Evolutionary conservation across 2,888 invertebrate genomes (phyloP), one percentile per base, ranked within the genome.

Genomic region (Plebejus argus): DNA sequence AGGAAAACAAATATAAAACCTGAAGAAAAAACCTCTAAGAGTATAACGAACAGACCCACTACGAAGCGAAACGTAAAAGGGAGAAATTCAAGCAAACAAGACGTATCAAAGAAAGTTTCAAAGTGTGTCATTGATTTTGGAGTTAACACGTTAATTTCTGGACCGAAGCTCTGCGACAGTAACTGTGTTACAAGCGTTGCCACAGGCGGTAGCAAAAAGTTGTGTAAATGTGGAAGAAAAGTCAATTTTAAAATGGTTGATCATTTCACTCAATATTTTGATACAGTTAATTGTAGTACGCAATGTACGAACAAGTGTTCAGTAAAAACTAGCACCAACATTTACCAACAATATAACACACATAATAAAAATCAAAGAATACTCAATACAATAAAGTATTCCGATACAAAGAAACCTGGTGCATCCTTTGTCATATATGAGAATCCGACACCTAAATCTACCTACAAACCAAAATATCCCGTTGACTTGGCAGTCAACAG

Each of bases 391-490:
- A 23, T 61, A 61, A 61, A 23, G 12, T 12, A 20, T 61, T 23
- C 61, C 12, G 28, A 33, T 66, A 12, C 12, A 23, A 61, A 66
- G 28, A 28, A 28, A 33, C 66, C 28, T 18, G 28, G 66, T 66
- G 66, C 66, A 33, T 66, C 66, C 28, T 66, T 66, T 28, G 18
- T 33, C 15, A 66, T 66, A 28, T 66, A 28, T 66, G 66, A 66
- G 28, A 66, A 66, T 33, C 66, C 6, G 1, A 66, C 28, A 33
- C 66, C 66, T 15, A 66, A 15, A 66, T 15, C 12, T 6, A 33
- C 15, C 18, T 66, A 66, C 58, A 88, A 86, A 80, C 84, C 89
- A 28, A 33, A 28, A 15, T 66, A 33, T 6, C 66, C 66, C 12
- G 0, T 33, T 33, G 6, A 15, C 15, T 28, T 66, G 28, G 66